A percentile compares a stretch with the other conserved stretches of the same genome.
Evolutionary conservation across 2,113 vertebrate genomes (phyloP).

Genomic region (Tupaia chinensis): DNA sequence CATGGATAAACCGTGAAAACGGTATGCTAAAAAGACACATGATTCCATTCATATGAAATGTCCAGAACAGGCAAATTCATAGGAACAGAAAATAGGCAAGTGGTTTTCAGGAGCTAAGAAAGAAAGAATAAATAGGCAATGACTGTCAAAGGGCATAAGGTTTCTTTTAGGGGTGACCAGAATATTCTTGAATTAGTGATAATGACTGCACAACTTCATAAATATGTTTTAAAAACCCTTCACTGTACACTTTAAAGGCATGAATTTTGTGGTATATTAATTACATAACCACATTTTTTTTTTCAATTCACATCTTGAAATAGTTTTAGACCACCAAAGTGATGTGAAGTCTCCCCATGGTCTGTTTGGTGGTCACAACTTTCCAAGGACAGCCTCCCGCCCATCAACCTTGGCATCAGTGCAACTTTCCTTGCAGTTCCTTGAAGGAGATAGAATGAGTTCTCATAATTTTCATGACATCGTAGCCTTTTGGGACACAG

Average conservation of each 20-base stretch:
- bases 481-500: background rate
- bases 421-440: constrained; percentile 1
- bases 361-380: background rate
- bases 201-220: background rate
- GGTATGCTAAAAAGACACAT: constrained; percentile 1
- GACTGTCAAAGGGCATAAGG: background rate
- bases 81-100: background rate
- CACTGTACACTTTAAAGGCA: background rate
- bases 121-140: background rate
- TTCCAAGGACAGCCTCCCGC: background rate
- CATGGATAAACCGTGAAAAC: constrained; percentile 22
- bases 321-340: background rate
- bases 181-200: constrained; percentile 26
- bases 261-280: background rate
- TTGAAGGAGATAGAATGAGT: constrained; percentile 20
- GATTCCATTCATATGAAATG: background rate
- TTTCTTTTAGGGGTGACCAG: constrained; percentile 12
- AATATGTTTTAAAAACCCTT: background rate
- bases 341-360: background rate
- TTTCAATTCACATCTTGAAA: background rate
- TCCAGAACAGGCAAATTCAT: constrained; percentile 34
- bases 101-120: background rate
- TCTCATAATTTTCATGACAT: constrained; percentile 36
- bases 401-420: background rate
- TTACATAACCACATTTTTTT: background rate